Conservation (phyloP, 2,113 vertebrate genomes). For the Elaphurus davidianus region DNA sequence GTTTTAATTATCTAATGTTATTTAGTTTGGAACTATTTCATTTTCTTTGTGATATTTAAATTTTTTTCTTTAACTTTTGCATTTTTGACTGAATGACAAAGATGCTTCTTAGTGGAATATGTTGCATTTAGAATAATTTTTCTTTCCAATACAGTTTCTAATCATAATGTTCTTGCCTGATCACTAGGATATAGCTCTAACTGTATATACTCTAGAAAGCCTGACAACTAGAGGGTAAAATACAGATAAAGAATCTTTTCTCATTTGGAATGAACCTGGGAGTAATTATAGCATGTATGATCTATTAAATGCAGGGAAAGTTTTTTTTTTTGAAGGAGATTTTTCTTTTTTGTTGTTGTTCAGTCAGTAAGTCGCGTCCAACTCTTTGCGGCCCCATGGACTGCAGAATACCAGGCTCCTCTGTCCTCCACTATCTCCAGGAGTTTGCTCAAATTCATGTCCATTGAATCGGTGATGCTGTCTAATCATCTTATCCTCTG, state of each 20-base stretch:
- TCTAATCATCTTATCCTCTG: background rate
- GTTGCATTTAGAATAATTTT: background rate
- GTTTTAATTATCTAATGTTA: background rate
- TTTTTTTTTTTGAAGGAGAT: background rate
- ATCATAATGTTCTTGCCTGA: background rate
- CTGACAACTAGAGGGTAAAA: background rate
- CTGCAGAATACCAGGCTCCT: background rate
- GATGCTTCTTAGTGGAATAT: background rate
- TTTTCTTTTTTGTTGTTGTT: background rate
- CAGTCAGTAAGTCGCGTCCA: background rate
- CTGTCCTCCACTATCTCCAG: background rate
- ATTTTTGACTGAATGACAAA: background rate
- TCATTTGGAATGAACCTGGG: background rate
- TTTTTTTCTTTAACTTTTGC: background rate
- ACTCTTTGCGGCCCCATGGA: rapidly evolving
- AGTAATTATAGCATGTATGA: background rate
- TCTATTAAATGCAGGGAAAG: background rate
- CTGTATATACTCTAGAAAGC: background rate
- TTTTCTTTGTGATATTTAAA: background rate
- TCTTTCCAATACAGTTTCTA: background rate
- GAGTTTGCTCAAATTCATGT: background rate
- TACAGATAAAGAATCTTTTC: background rate
- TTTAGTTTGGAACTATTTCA: background rate
- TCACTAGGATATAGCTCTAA: background rate
- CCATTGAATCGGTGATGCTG: background rate